Evolutionary conservation across 35 echinoderm and acorn worm species (phyloP), one percentile per base, ranked within the genome.

Genomic region (Lytechinus pictus): DNA sequence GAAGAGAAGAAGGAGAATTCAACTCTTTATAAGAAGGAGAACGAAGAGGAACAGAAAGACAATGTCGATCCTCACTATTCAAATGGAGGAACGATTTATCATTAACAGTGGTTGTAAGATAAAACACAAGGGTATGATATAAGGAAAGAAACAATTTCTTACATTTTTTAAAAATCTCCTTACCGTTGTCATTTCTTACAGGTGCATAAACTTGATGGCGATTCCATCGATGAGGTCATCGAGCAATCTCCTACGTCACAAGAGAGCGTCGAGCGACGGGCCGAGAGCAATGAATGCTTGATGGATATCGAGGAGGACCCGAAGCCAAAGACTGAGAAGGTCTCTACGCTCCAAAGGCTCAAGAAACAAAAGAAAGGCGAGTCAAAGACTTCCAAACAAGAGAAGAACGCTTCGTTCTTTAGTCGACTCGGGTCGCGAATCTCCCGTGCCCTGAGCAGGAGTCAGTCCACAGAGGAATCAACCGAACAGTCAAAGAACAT

Each of bases 361-460:
- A 93, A 57, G 54, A 33, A 54, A 52, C 29, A 54, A 12, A 28
- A 90, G 29, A 90, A 44, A 28, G 9, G 21, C n/a, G 92, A 57
- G 53, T 12, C 9, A 57, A 93, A 93, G 27, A 28, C 92, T 13
- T 5, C 92, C 10, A 93, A 93, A 55, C 29, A 33, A 5, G 92
- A 93, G 52, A 93, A 57, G 53, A 93, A 54, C 56, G n/a, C 54
- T n/a, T 93, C 92, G n/a, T 57, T 93, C n/a, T 55, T 93, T 13
- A 55, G 27, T 93, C 52, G 92, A 27, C 52, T 93, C 6, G 92
- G 92, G 4, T 33, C 54, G n/a, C 92, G 92, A 1, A 93, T 93
- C 53, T 93, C 92, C 29, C 92, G 92, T 10, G 92, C 54, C 14
- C 53, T 93, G 9, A 57, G 53, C 9, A 57, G 92, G 28, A 93